phyloP scores from a whole-genome alignment of 2,888 invertebrate species.

The Endotricha flammealis region DNA sequence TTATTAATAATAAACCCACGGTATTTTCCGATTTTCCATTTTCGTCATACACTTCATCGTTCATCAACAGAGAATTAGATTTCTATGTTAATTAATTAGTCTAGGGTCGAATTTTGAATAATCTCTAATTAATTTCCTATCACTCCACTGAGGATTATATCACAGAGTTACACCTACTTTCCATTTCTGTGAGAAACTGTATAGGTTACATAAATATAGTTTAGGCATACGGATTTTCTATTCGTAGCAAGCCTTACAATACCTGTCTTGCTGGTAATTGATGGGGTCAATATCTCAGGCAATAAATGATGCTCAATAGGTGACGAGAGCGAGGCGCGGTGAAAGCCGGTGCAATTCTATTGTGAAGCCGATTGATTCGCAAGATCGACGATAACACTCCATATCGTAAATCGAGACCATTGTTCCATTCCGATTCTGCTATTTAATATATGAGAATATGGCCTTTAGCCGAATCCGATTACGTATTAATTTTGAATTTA shows the following conservation, averaged over 20 bases:
- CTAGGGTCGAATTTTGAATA: too few relatives aligned
- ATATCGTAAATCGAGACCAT: constrained; percentile 46
- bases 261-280: constrained; percentile 36
- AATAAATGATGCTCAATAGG: constrained; percentile 39
- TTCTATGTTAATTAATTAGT: too few relatives aligned
- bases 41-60: too few relatives aligned
- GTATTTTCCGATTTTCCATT: too few relatives aligned
- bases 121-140: too few relatives aligned
- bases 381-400: constrained; percentile 47
- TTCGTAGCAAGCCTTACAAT: constrained; percentile 23
- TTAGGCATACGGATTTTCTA: constrained; percentile 1
- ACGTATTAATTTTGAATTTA: not conserved
- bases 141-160: constrained; percentile 1
- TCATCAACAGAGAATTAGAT: too few relatives aligned
- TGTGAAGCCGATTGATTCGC: constrained; percentile 56
- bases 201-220: not conserved
- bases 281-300: constrained; percentile 46
- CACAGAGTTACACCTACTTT: not conserved
- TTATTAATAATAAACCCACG: too few relatives aligned
- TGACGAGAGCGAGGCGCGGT: constrained; percentile 32
- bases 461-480: constrained; percentile 9
- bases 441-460: constrained; percentile 41
- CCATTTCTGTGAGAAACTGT: not conserved
- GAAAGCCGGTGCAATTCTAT: constrained; percentile 60
- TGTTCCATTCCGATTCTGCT: constrained; percentile 46